Percentiles rank a stretch among this genome's conserved stretches.
These are phyloP conservation scores for Malurus leucopterus DNA, from an alignment of 2,797 vertebrate genomes.

Conservation along the genomic window DNA sequence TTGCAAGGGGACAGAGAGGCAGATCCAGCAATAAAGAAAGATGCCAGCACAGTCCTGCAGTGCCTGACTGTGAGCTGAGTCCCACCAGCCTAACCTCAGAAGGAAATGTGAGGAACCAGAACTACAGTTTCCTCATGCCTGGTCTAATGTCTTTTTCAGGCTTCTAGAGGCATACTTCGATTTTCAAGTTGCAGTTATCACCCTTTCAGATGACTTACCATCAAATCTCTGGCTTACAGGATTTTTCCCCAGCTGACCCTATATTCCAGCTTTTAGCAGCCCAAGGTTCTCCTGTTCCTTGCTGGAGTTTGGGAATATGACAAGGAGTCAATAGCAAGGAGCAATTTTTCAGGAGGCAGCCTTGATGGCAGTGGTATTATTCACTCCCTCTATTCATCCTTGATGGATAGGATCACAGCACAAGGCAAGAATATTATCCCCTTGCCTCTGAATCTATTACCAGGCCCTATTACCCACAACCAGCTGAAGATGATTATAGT, in stretches of 20 bases:
- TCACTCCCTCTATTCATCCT: conserved; percentile 11
- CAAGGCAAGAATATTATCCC: conserved; percentile 31
- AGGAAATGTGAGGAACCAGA: not conserved
- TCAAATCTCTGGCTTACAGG: not conserved
- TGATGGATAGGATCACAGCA: conserved; percentile 22
- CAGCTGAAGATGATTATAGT: conserved; percentile 60
- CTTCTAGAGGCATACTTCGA: not conserved
- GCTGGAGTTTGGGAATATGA: not conserved
- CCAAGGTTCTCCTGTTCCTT: not conserved
- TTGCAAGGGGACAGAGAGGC: not conserved
- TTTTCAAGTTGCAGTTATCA: not conserved
- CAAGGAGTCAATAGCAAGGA: not conserved
- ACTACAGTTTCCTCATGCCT: not conserved
- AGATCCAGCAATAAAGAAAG: not conserved
- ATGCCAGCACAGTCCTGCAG: not conserved
- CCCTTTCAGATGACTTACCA: not conserved
- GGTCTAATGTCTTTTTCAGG: not conserved
- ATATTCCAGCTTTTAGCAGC: not conserved
- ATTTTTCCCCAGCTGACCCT: not conserved
- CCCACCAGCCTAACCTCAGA: not conserved
- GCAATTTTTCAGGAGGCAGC: conserved; percentile 9
- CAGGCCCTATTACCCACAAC: conserved; percentile 32
- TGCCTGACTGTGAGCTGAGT: not conserved
- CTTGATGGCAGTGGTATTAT: not conserved
- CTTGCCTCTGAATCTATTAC: conserved; percentile 40